Evolutionary conservation across 2,888 invertebrate genomes (phyloP), one percentile per base, ranked within the genome.

Genomic region (Stenolophus ochropezus): DNA sequence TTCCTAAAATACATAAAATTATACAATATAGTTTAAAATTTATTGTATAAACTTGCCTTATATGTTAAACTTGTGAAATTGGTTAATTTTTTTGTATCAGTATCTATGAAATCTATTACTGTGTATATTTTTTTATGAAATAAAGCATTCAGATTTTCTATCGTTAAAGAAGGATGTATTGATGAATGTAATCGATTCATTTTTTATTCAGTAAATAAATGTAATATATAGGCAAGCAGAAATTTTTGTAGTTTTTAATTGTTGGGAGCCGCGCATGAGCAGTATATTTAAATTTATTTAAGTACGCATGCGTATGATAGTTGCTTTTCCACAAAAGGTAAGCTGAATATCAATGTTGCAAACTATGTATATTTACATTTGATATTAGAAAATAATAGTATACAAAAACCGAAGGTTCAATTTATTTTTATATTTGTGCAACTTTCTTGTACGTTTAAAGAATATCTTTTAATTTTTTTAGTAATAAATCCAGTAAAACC

Each of bases 91-190:
- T 91, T 91, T 14, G 90, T 87, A 85, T 93, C 91, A 85, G 91
- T 90, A 84, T 90, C 87, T 82, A 93, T 87, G 87, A 93, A 93
- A 85, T 94, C 92, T 42, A 90, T 85, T 51, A 92, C 87, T 6
- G 92, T 92, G 82, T 86, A 88, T 82, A 94, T 91, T 77, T 91
- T 90, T 85, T 91, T 91, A 80, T 89, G 89, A 58, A 88, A 85
- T n/a, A 94, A 89, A 82, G 85, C 85, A 83, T 90, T 88, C 25
- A 93, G 71, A 23, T 90, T 85, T 82, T 85, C 86, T 82, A 91
- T 89, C 1, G 90, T 89, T 11, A 94, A 86, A 71, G 87, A 84
- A 14, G 86, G 84, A 86, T 89, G 87, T 58, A 83, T 83, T 51
- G 84, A 75, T 14, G 82, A 79, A 42, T 82, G 82, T 78, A 87